These are phyloP conservation scores for Chauna torquata DNA, from an alignment of 2,113 vertebrate species.

Conservation along the genomic window DNA sequence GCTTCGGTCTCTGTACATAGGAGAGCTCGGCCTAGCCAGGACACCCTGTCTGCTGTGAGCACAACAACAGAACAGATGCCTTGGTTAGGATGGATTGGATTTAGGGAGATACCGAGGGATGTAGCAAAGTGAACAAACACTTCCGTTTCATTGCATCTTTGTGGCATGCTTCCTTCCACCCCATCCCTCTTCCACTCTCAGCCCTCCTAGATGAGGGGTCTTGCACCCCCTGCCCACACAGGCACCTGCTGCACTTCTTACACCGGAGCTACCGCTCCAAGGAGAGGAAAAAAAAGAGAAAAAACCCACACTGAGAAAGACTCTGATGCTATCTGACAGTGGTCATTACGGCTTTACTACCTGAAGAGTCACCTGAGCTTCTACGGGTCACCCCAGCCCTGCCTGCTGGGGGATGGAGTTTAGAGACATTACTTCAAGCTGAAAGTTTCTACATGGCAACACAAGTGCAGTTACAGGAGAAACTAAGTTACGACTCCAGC, in stretches of 20 bases:
- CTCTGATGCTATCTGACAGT: not conserved
- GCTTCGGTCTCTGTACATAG: not conserved
- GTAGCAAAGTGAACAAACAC: not conserved
- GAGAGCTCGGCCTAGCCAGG: not conserved
- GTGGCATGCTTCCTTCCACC: fast-evolving
- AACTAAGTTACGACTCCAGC: not conserved
- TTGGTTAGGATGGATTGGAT: not conserved
- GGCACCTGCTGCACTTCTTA: not conserved
- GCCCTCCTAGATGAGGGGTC: not conserved
- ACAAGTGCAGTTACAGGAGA: not conserved
- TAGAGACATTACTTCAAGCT: not conserved
- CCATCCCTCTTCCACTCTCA: not conserved
- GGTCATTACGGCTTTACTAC: not conserved
- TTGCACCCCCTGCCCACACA: not conserved
- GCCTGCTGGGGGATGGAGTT: not conserved
- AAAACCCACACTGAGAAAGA: not conserved
- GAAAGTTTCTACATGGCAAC: fast-evolving
- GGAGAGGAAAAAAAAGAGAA: not conserved
- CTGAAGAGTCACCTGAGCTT: not conserved
- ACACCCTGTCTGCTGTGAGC: not conserved
- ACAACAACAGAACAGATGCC: not conserved
- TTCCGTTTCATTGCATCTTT: not conserved
- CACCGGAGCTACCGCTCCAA: not conserved
- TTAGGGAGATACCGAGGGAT: not conserved
- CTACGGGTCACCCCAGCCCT: fast-evolving